Percentiles rank a stretch among this genome's conserved stretches.
These are phyloP conservation scores for Luperina nickerlii DNA, from an alignment of 2,888 invertebrate genomes.

Conservation along the genomic window DNA sequence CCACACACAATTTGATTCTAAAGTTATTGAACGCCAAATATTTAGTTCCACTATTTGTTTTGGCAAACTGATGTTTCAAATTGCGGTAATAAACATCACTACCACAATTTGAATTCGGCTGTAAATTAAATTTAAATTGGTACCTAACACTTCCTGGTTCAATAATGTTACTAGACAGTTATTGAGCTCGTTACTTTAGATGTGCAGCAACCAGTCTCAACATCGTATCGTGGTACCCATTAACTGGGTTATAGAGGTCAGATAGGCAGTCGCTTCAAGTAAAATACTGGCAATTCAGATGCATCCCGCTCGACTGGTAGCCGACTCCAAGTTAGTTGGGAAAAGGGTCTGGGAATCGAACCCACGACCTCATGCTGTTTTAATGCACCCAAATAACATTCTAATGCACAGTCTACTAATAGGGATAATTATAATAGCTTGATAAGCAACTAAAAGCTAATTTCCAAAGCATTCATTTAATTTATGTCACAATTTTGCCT, in stretches of 20 bases:
- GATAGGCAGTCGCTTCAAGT: not conserved
- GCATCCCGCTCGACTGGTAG: not conserved
- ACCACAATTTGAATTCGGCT: slow-evolving; percentile 48
- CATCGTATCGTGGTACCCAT: not conserved
- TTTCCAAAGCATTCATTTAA: not conserved
- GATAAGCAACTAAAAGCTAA: not conserved
- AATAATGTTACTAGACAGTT: not conserved
- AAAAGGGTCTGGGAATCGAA: not conserved
- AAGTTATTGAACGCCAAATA: slow-evolving; percentile 62
- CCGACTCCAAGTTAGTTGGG: not conserved
- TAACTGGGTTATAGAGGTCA: not conserved
- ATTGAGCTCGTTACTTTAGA: slow-evolving; percentile 1
- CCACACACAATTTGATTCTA: slow-evolving; percentile 43
- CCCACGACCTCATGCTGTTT: not conserved
- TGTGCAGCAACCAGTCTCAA: not conserved
- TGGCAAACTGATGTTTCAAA: slow-evolving; percentile 64
- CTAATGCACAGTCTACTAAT: not conserved
- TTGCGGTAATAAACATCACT: slow-evolving; percentile 54
- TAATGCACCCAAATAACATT: not conserved
- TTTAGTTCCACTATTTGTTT: slow-evolving; percentile 65
- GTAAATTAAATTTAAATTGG: slow-evolving; percentile 55
- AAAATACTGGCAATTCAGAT: not conserved
- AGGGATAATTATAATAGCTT: not conserved
- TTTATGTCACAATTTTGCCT: not conserved
- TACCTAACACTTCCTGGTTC: slow-evolving; percentile 27